Percentiles rank a stretch among this genome's conserved stretches.
phyloP scores from a whole-genome alignment of 2,888 invertebrate species.

The Heliconius erato region DNA sequence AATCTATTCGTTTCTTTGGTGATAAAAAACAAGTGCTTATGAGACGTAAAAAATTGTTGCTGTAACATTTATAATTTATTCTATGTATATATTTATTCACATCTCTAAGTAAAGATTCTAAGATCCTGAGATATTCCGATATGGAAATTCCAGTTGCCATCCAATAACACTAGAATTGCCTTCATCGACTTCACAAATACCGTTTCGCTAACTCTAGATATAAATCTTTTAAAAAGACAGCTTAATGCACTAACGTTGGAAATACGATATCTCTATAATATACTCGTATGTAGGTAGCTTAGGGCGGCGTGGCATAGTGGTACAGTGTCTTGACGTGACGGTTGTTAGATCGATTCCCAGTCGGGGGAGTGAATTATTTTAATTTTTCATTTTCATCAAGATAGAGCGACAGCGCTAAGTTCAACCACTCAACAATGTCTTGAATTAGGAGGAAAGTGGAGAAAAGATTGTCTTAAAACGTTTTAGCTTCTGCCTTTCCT shows the following conservation, averaged over 20 bases:
- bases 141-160: constrained; percentile 44
- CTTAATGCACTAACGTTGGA: constrained; percentile 63
- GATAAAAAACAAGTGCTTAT: too few relatives aligned
- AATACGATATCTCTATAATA: constrained; percentile 1
- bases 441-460: background rate
- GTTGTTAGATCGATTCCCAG: too few relatives aligned
- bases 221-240: constrained; percentile 72
- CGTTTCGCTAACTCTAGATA: constrained; percentile 55
- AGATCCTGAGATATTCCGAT: constrained; percentile 32
- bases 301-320: too few relatives aligned
- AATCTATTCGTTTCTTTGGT: too few relatives aligned
- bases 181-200: constrained; percentile 59
- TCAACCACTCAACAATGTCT: background rate
- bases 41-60: too few relatives aligned
- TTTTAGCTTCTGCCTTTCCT: too few relatives aligned
- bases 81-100: background rate
- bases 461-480: background rate
- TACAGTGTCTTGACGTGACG: too few relatives aligned
- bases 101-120: constrained; percentile 1
- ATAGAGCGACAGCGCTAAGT: background rate
- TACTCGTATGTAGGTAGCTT: background rate
- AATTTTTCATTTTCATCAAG: too few relatives aligned
- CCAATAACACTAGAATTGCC: constrained; percentile 64
- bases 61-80: background rate
- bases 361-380: too few relatives aligned